Conservation (phyloP, 2,888 invertebrate genomes). For the Xiphydria camelus region DNA sequence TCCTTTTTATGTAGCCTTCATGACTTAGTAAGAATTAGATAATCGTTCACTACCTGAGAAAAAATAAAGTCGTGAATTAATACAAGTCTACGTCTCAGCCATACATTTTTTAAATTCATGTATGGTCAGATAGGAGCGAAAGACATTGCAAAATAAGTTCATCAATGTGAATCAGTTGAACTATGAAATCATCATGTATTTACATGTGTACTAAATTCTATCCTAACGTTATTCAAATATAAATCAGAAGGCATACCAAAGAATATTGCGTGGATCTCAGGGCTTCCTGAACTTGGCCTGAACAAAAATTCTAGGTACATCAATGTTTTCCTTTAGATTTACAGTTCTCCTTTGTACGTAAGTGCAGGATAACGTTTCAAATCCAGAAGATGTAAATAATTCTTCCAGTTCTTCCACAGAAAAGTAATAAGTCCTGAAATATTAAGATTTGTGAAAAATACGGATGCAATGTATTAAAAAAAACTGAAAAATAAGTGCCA, state of each 20-base stretch:
- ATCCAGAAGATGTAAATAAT: constrained; percentile 72
- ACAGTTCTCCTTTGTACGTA: constrained; percentile 89
- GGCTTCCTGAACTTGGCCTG: constrained; percentile 81
- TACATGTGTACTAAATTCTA: background rate
- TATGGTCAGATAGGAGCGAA: constrained; percentile 60
- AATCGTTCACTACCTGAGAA: no score
- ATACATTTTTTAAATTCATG: no score
- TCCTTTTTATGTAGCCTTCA: no score
- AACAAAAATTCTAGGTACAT: constrained; percentile 90
- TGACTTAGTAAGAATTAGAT: no score
- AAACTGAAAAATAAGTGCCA: no score
- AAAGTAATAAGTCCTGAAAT: constrained; percentile 79
- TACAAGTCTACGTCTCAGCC: no score
- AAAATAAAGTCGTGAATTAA: no score
- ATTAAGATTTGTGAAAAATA: no score
- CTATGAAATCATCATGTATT: constrained; percentile 41
- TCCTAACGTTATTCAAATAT: constrained; percentile 4
- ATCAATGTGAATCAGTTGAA: constrained; percentile 44
- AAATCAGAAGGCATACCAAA: constrained; percentile 7
- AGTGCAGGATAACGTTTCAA: constrained; percentile 68
- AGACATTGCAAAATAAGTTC: constrained; percentile 34
- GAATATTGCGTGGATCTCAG: constrained; percentile 17
- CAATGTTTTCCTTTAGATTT: constrained; percentile 88
- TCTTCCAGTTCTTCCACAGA: constrained; percentile 69
- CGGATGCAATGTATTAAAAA: no score